Base-by-base conservation (phyloP, 2,797 vertebrate genomes). In the Cryptoblepharus egeriae region DNA sequence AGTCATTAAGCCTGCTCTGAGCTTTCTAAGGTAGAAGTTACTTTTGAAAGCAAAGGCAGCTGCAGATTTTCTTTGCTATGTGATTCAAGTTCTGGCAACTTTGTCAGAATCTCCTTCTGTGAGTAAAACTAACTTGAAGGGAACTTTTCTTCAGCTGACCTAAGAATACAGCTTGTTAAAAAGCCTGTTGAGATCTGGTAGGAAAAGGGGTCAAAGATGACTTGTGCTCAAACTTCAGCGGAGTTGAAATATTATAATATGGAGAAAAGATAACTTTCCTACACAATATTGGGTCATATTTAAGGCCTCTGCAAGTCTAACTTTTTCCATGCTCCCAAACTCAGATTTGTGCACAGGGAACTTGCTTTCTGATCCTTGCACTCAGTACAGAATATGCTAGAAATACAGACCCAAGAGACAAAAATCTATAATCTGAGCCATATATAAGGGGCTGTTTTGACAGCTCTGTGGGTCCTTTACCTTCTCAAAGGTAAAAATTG, bases 21-120 rank as follows among this genome's bases (percentile, higher is more conserved):
- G 64, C 4, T 87, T 88, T 92, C n/a, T 88, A 89, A 90, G 28
- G 20, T 9, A 63, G 87, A 84, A 77, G 83, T 32, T 85, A 82
- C 82, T 89, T 30, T 82, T 67, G 69, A 22, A 81, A 78, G 85
- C 76, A 75, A 74, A 1, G 26, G 39, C 45, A 88, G 52, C 8
- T 52, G 7, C 1, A 89, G 85, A 89, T 83, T 58, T 20, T 0
- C 0, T 26, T 26, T 84, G 15, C 85, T 85, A 90, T 79, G 61
- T 32, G 24, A 67, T 22, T 83, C 39, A 63, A 65, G 67, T 13
- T 58, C 28, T 84, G 60, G 85, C 83, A 58, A 87, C 79, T 87
- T 63, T 91, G 87, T 86, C 83, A 91, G 30, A 84, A 76, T 1
- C 9, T 86, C 35, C 26, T 82, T 49, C 74, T 32, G 80, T 60